Evolutionary conservation across 1,140 invertebrate species (phyloP), one percentile per base, ranked within the genome.

Genomic region (Babylonia areolata): DNA sequence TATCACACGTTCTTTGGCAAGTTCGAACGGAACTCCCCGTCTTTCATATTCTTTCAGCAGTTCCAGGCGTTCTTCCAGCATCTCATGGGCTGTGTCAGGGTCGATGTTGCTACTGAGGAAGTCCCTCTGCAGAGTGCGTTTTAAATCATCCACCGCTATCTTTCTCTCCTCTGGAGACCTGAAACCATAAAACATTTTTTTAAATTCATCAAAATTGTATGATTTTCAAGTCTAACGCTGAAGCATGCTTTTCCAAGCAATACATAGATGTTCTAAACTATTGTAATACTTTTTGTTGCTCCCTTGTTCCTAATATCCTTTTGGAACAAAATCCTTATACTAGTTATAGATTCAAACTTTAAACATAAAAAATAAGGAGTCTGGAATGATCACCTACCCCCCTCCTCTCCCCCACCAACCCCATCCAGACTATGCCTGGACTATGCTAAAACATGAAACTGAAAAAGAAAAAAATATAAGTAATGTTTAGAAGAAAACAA

Each of bases 1-100:
- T 33, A 83, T 71, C 12, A 83, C 81, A 11, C 81, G 46, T 28
- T 71, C 58, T 40, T 71, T 83, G 2, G 81, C 81, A n/a, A 83
- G 17, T 12, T 69, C 54, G 71, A 83, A 83, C 20, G 81, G 81
- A 51, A 83, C 81, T 15, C 81, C 81, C 20, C 64, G 54, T 40
- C 31, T 69, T 33, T 83, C 81, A 42, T 83, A 83, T 35, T 71
- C 54, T 9, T 40, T 40, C 12, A 83, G 37, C 31, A 83, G 81
- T n/a, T 69, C 46, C n/a, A 83, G 54, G n/a, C 58, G n/a, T 23
- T 33, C 39, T 40, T 71, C 58, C 23, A 83, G 35, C 33, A 83
- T 83, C 54, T 83, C 28, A 31, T n/a, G 15, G 51, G 81, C 64
- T n/a, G 54, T 6, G 2, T 83, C 54, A 42, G 81, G 3, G 23